Evolutionary conservation across 2,113 vertebrate species (phyloP).

Genomic region (Pipa parva): DNA sequence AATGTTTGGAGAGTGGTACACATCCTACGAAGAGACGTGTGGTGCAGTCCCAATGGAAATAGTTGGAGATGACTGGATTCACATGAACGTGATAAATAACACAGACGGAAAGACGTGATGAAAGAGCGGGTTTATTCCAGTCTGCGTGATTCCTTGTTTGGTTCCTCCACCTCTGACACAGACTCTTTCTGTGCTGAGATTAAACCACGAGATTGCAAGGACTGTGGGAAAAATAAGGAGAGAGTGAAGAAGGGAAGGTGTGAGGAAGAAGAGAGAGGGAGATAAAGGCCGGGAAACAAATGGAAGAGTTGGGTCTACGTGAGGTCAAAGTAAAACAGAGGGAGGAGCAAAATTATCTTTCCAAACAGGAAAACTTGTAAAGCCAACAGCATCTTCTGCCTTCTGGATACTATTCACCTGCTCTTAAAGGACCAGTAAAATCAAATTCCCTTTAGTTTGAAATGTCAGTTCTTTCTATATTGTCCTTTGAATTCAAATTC

Average conservation of each 20-base stretch:
- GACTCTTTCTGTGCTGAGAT: conserved; percentile 9
- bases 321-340: no score
- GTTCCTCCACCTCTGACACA: neutral
- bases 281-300: neutral
- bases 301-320: neutral
- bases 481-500: no score
- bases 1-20: neutral
- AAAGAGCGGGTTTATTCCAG: neutral
- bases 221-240: neutral
- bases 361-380: no score
- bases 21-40: conserved; percentile 5
- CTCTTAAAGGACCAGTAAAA: no score
- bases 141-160: conserved; percentile 15
- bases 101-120: neutral
- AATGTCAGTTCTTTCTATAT: no score
- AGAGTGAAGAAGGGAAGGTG: neutral
- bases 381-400: no score
- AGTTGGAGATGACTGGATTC: neutral
- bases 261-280: neutral
- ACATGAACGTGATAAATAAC: neutral
- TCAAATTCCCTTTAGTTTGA: no score
- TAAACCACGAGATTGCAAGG: conserved; percentile 19
- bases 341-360: no score
- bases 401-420: no score
- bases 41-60: conserved; percentile 11